phyloP scores from a whole-genome alignment of 2,113 vertebrate genomes.

The Trematocara macrostoma region DNA sequence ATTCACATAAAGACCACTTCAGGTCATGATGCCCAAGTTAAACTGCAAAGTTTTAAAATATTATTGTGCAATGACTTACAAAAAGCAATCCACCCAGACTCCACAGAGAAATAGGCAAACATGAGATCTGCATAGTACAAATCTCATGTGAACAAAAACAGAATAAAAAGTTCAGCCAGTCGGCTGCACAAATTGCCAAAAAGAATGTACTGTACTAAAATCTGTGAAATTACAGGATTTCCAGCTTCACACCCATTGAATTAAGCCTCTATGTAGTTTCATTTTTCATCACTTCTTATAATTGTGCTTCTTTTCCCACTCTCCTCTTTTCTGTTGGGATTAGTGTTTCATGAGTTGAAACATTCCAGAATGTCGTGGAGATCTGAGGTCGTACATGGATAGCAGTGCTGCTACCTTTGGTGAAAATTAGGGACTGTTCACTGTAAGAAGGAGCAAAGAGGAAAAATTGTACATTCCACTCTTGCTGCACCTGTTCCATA shows the following conservation, averaged over 20 bases:
- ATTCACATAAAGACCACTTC: not conserved
- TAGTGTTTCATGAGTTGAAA: not conserved
- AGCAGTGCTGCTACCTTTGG: not conserved
- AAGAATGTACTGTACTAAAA: not conserved
- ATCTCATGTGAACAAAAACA: not conserved
- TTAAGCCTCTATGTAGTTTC: not conserved
- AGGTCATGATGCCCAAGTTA: not conserved
- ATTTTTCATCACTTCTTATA: not conserved
- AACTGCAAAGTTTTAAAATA: not conserved
- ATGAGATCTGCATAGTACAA: not conserved
- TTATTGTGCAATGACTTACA: not conserved
- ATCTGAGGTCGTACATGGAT: not conserved
- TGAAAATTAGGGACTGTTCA: not conserved
- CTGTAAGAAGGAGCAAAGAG: not conserved
- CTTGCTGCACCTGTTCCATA: not conserved
- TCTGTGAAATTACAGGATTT: not conserved
- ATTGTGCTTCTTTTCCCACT: not conserved
- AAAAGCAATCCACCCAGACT: not conserved
- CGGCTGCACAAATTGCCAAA: not conserved
- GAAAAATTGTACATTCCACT: not conserved
- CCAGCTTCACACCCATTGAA: not conserved
- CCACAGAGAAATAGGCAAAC: not conserved
- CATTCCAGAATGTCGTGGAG: not conserved
- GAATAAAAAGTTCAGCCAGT: slow-evolving; percentile 17
- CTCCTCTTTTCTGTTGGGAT: not conserved